These are phyloP conservation scores for Drosophila obscura DNA, from an alignment of 1,140 invertebrate genomes.

Conservation along the genomic window DNA sequence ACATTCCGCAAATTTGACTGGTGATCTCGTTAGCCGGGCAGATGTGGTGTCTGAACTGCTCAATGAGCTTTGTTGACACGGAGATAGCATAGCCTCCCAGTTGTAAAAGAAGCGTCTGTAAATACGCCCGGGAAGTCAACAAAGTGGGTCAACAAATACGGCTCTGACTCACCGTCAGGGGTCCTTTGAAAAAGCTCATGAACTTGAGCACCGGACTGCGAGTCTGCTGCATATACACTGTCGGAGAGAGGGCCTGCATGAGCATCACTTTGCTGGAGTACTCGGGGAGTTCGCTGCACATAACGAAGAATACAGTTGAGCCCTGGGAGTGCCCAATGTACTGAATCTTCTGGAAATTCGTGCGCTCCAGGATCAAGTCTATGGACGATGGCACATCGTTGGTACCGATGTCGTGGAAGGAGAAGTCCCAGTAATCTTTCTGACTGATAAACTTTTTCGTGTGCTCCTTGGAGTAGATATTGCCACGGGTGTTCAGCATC, in stretches of 20 bases:
- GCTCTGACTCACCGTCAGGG: constrained; percentile 31
- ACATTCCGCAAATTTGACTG: constrained; percentile 47
- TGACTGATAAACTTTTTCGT: constrained; percentile 71
- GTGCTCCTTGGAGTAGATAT: constrained; percentile 87
- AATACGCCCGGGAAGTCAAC: background rate
- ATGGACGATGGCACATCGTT: constrained; percentile 89
- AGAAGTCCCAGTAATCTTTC: constrained; percentile 83
- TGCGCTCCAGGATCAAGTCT: constrained; percentile 86
- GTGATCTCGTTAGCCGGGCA: constrained; percentile 6
- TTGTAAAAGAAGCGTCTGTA: constrained; percentile 39
- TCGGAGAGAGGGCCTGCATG: constrained; percentile 87
- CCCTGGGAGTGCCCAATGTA: constrained; percentile 86
- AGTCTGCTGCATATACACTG: constrained; percentile 67
- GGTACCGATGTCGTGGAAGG: constrained; percentile 89
- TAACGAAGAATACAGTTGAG: constrained; percentile 86
- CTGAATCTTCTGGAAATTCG: constrained; percentile 70
- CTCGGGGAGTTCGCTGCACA: constrained; percentile 87
- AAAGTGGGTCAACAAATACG: background rate
- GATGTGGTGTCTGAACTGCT: constrained; percentile 44
- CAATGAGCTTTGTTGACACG: constrained; percentile 16
- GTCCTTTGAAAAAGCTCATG: constrained; percentile 45
- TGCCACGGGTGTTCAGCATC: constrained; percentile 89
- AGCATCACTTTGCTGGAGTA: constrained; percentile 87
- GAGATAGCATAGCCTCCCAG: constrained; percentile 51
- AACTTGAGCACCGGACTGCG: constrained; percentile 53